phyloP scores from a whole-genome alignment of 2,113 vertebrate genomes.

The Carassius gibelio region DNA sequence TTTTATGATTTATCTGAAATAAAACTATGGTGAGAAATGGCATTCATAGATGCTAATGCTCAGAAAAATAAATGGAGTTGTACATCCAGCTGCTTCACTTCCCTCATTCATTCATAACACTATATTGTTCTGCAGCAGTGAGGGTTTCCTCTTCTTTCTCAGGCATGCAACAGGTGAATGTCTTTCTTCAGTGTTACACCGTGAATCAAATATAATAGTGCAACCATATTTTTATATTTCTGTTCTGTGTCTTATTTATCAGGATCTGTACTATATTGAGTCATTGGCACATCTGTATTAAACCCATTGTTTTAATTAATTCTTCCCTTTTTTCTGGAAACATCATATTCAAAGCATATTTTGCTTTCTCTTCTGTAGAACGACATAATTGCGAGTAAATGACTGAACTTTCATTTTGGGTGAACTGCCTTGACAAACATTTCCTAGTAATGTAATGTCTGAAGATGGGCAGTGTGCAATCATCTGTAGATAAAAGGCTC shows the following conservation, averaged over 20 bases:
- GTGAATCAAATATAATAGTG: neutral
- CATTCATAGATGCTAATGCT: neutral
- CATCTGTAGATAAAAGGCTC: slow-evolving; percentile 7
- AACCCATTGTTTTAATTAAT: no score
- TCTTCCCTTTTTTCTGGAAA: no score
- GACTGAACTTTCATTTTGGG: neutral
- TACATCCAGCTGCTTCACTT: neutral
- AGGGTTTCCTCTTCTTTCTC: slow-evolving; percentile 1
- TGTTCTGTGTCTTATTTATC: neutral
- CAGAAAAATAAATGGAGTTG: neutral
- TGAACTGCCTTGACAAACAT: neutral
- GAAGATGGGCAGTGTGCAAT: neutral
- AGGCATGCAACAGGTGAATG: neutral
- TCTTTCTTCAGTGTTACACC: neutral
- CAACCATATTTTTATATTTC: neutral
- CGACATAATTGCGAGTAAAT: neutral
- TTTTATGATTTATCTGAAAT: neutral
- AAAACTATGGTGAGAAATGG: neutral
- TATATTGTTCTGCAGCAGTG: neutral
- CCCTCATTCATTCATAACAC: neutral
- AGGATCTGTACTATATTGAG: neutral
- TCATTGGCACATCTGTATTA: neutral
- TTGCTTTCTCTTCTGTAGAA: neutral
- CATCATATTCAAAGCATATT: no score
- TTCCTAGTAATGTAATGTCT: neutral